A percentile compares a stretch with the other conserved stretches of the same genome.
These are phyloP conservation scores for Bombus confusus DNA, from an alignment of 1,140 invertebrate species.

Conservation along the genomic window DNA sequence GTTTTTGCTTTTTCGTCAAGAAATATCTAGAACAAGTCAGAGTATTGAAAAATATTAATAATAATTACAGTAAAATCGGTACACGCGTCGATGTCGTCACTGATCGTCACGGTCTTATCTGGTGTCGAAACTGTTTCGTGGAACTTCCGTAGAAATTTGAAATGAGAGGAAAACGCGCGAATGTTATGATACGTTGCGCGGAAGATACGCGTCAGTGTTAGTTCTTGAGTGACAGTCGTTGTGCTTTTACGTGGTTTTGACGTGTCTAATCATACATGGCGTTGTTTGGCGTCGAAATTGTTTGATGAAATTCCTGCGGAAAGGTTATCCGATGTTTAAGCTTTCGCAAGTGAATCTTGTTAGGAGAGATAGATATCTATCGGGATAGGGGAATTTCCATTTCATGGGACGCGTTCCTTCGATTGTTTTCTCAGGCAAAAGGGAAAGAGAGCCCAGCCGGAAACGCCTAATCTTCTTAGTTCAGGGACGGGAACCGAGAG, in stretches of 20 bases:
- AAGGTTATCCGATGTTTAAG: not conserved
- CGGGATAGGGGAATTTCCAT: not conserved
- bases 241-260: fast-evolving
- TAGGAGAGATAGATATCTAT: not conserved
- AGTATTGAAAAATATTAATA: too few species aligned
- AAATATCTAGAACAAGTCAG: too few species aligned
- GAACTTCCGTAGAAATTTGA: too few species aligned
- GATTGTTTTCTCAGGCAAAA: not conserved
- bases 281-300: not conserved
- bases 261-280: too few species aligned
- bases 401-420: not conserved
- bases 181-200: too few species aligned
- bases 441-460: not conserved
- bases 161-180: too few species aligned
- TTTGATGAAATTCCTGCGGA: not conserved
- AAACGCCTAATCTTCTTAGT: conserved; percentile 33
- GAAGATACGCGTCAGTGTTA: too few species aligned
- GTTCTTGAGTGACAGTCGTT: not conserved
- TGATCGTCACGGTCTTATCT: too few species aligned
- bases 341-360: not conserved
- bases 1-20: too few species aligned
- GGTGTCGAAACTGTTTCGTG: too few species aligned
- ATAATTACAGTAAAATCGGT: too few species aligned
- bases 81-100: too few species aligned
- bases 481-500: not conserved